Evolutionary conservation across 2,113 vertebrate genomes (phyloP).

Genomic region (Sinocyclocheilus anophthalmus): DNA sequence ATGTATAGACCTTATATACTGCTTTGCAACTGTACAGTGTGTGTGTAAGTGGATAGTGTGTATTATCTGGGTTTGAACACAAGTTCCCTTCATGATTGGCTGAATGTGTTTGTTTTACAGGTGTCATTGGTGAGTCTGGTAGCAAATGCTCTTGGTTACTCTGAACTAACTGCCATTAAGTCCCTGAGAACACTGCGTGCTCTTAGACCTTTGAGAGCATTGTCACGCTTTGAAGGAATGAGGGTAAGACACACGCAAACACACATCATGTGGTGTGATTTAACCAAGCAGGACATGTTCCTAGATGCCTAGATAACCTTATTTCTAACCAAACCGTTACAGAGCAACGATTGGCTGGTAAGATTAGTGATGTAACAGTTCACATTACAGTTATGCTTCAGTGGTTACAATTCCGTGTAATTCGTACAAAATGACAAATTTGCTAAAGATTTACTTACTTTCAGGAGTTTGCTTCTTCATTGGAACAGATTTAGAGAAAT

Average conservation of each 20-base stretch:
- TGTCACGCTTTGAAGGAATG: slow-evolving; percentile 99
- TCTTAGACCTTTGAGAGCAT: slow-evolving; percentile 91
- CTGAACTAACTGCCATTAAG: slow-evolving; percentile 94
- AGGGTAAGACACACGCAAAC: slow-evolving; percentile 82
- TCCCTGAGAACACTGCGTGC: slow-evolving; percentile 95
- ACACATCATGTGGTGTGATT: neutral
- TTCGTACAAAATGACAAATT: neutral
- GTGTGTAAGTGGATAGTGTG: neutral
- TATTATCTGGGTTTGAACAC: neutral
- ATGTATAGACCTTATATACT: slow-evolving; percentile 69
- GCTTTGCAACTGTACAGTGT: too few species aligned
- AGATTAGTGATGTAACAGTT: neutral
- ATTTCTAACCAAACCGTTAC: neutral
- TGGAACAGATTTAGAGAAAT: too few species aligned
- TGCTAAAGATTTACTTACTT: too few species aligned
- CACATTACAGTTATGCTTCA: neutral
- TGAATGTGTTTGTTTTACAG: slow-evolving; percentile 66
- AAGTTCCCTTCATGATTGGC: neutral
- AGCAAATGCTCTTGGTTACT: slow-evolving; percentile 92
- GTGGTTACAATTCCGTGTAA: neutral
- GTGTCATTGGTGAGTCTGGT: slow-evolving; percentile 95
- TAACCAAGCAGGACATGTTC: neutral
- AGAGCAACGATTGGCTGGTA: neutral
- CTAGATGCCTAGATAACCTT: neutral
- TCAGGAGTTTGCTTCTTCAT: too few species aligned